Evolutionary conservation across 2,888 invertebrate species (phyloP), one percentile per base, ranked within the genome.

Genomic region (Iphiclides podalirius): DNA sequence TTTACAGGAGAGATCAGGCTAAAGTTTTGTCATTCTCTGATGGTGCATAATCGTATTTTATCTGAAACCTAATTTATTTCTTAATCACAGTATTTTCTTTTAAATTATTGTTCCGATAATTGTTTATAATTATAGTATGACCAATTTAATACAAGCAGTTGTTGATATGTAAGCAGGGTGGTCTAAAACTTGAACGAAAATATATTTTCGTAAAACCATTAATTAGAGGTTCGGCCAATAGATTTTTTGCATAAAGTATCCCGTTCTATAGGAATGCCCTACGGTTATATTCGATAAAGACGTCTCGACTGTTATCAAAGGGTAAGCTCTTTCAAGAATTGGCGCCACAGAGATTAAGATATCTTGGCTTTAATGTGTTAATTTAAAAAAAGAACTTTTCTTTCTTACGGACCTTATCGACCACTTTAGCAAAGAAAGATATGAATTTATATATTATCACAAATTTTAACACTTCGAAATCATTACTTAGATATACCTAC

Each of bases 311-410:
- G 67, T 83, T 87, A 87, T 86, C 87, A 79, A 73, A 70, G 74
- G 77, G 70, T 72, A 68, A 75, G 72, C 70, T 72, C 82, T 77
- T 79, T 80, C 79, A 75, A 76, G 77, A 77, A 79, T 79, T 83
- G 87, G 87, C 87, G 87, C 87, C 87, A 75, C 59, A 64, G 71
- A 85, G 87, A 87, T 87, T 87, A 86, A 86, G 81, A 81, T 84
- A 85, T 74, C 83, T 70, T 60, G 66, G 70, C 66, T 72, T 75
- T 79, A 85, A 82, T 79, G 87, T 87, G 85, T 87, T 86, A 86
- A 87, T 87, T 87, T 78, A 84, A 85, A 28, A 84, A 85, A 83
- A 74, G 66, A 70, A 78, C 73, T 74, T 28, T 72, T 72, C 59
- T 68, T 69, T 70, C 73, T 72, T 66, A 72, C 66, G 63, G 61